Percentiles rank a stretch among this genome's conserved stretches.
phyloP scores from a whole-genome alignment of 2,113 vertebrate genomes.

The Phyllostomus discolor region DNA sequence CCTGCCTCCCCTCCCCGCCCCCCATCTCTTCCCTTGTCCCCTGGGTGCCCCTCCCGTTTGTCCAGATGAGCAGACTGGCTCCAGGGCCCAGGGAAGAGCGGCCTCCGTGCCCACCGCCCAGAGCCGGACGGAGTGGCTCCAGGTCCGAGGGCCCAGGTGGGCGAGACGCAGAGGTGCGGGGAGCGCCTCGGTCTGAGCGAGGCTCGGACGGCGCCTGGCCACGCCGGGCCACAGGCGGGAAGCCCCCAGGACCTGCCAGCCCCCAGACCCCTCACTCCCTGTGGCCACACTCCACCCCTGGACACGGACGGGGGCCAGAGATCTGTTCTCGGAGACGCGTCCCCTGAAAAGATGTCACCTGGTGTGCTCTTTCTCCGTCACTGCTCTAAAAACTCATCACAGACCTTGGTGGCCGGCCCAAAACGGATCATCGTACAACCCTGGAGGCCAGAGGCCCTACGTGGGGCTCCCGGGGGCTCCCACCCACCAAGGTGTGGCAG shows the following conservation, averaged over 20 bases:
- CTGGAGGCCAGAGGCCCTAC: neutral
- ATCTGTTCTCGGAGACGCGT: neutral
- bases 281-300: neutral
- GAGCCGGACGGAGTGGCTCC: neutral
- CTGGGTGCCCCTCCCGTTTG: neutral
- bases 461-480: neutral
- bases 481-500: neutral
- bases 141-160: rapidly evolving
- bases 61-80: neutral
- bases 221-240: neutral
- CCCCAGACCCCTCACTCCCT: neutral
- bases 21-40: neutral
- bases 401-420: no score
- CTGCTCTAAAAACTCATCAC: neutral
- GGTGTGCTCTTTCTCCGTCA: no score
- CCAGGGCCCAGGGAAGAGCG: rapidly evolving
- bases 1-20: no score
- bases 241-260: neutral
- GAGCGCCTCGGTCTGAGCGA: neutral
- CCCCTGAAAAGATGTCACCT: neutral
- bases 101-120: rapidly evolving
- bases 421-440: neutral
- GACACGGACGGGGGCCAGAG: rapidly evolving
- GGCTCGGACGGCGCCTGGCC: neutral
- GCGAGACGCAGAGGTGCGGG: rapidly evolving